phyloP scores from a whole-genome alignment of 2,113 vertebrate genomes.

The Malaclemys terrapin region DNA sequence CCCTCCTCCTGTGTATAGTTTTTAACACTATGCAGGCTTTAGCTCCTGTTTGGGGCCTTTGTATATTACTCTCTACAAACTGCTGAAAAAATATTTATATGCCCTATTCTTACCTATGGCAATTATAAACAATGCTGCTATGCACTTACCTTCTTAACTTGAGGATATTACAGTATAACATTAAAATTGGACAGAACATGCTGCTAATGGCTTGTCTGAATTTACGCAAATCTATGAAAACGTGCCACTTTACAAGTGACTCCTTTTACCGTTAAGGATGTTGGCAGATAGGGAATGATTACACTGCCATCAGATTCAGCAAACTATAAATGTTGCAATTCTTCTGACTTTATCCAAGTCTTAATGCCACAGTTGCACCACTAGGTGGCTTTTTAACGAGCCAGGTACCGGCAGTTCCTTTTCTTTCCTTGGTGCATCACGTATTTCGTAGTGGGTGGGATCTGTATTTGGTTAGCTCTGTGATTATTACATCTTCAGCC shows the following conservation, averaged over 20 bases:
- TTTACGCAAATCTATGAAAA: too few relatives aligned
- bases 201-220: neutral
- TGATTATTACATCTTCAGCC: neutral
- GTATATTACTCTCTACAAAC: neutral
- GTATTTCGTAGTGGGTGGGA: neutral
- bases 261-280: neutral
- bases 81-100: neutral
- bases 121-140: neutral
- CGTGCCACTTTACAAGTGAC: neutral
- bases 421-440: neutral
- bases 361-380: neutral
- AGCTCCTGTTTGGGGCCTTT: neutral
- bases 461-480: neutral
- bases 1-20: too few relatives aligned
- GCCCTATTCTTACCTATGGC: neutral
- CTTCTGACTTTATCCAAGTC: neutral
- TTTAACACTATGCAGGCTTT: neutral
- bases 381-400: neutral
- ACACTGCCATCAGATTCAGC: neutral
- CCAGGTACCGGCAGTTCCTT: neutral
- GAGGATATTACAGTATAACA: neutral
- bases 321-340: neutral
- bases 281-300: neutral
- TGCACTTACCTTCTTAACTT: neutral
- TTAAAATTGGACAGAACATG: neutral